phyloP scores from a whole-genome alignment of 1,140 invertebrate species.

The Drosophila albomicans region DNA sequence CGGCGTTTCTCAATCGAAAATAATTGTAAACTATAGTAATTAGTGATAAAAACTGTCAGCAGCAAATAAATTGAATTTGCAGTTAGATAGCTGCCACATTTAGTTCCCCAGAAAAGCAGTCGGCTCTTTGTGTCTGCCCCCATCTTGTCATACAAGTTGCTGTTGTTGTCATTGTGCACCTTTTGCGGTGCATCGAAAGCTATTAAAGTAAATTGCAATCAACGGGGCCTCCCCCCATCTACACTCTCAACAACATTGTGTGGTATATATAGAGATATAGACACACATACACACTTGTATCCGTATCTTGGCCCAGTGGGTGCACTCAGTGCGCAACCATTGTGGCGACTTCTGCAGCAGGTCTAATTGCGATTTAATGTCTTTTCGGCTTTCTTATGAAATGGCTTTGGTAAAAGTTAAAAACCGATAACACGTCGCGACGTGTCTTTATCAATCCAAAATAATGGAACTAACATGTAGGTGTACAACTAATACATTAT shows the following conservation, averaged over 20 bases:
- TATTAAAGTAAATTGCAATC: constrained; percentile 81
- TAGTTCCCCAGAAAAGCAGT: not conserved
- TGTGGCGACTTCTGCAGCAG: constrained; percentile 49
- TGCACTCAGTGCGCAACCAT: constrained; percentile 1
- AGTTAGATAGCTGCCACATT: constrained; percentile 39
- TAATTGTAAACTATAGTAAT: constrained; percentile 73
- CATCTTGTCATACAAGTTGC: constrained; percentile 26
- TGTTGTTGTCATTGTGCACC: constrained; percentile 18
- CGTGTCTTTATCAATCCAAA: constrained; percentile 64
- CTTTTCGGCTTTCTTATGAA: constrained; percentile 65
- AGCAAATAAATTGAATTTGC: constrained; percentile 73
- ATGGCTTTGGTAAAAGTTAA: constrained; percentile 42
- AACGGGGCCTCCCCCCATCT: constrained; percentile 18
- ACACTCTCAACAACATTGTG: not conserved
- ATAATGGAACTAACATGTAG: constrained; percentile 66
- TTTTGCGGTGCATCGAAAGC: constrained; percentile 73
- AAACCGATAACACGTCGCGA: constrained; percentile 57
- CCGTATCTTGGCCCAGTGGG: constrained; percentile 21
- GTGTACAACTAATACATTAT: constrained; percentile 28
- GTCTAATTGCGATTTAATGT: constrained; percentile 82
- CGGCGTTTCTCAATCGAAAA: constrained; percentile 67
- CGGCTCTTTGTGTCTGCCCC: constrained; percentile 14
- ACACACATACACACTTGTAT: constrained; percentile 22
- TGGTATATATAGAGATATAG: no score
- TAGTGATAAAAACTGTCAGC: constrained; percentile 76